Conservation (phyloP, 2,888 invertebrate species). For the Drymonia ruficornis region DNA sequence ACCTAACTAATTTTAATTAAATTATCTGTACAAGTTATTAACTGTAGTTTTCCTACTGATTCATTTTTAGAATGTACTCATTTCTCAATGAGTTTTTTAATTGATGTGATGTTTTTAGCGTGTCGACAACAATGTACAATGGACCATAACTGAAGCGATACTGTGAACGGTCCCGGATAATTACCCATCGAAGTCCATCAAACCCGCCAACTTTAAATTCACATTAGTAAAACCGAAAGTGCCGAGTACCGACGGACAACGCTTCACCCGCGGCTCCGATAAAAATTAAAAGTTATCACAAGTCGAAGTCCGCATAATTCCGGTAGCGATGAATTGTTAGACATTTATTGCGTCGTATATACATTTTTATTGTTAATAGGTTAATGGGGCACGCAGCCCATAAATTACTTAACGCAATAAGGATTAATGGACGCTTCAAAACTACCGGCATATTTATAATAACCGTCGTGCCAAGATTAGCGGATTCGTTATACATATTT, state of each 20-base stretch:
- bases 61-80: too few species aligned
- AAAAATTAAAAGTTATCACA: conserved; percentile 8
- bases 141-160: conserved; percentile 18
- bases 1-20: background rate
- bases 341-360: conserved; percentile 42
- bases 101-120: conserved; percentile 1
- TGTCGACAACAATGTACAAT: conserved; percentile 36
- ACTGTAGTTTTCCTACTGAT: too few species aligned
- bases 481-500: conserved; percentile 54
- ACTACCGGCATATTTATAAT: conserved; percentile 18
- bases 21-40: too few species aligned
- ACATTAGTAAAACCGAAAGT: conserved; percentile 39
- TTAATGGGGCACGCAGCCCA: conserved; percentile 38
- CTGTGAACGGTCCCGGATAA: conserved; percentile 32
- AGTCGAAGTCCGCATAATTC: conserved; percentile 19
- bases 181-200: conserved; percentile 13
- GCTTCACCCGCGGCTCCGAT: background rate
- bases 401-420: conserved; percentile 44
- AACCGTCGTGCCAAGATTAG: conserved; percentile 42
- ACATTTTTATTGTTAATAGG: conserved; percentile 43
- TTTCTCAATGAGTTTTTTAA: too few species aligned
- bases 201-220: conserved; percentile 12
- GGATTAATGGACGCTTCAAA: conserved; percentile 36
- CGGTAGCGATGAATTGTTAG: conserved; percentile 41
- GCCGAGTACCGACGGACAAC: background rate